A percentile compares a stretch with the other conserved stretches of the same genome.
Evolutionary conservation across 2,113 vertebrate species (phyloP).

Genomic region (Cottus gobio): DNA sequence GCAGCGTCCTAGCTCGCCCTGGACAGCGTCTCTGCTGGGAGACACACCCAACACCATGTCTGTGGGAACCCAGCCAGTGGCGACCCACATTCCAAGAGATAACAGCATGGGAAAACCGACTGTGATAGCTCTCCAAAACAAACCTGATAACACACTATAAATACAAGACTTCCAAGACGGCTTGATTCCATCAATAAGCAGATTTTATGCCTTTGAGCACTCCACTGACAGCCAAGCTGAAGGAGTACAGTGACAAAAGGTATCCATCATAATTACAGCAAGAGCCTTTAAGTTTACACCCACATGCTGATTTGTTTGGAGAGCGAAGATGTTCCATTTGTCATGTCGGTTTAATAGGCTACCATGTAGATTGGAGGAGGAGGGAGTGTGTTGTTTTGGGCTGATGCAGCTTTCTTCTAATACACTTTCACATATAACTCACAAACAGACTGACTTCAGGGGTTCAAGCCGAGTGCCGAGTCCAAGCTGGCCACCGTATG

Average conservation of each 20-base stretch:
- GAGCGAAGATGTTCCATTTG: conserved; percentile 53
- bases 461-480: conserved; percentile 27
- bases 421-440: conserved; percentile 38
- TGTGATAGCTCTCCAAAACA: conserved; percentile 64
- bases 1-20: conserved; percentile 29
- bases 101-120: conserved; percentile 61
- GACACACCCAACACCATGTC: conserved; percentile 55
- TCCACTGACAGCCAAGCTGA: conserved; percentile 29
- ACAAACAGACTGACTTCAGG: conserved; percentile 9
- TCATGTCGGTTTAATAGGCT: conserved; percentile 64
- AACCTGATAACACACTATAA: conserved; percentile 52
- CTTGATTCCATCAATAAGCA: conserved; percentile 51
- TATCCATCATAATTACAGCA: conserved; percentile 62
- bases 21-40: conserved; percentile 59
- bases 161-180: conserved; percentile 28
- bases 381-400: conserved; percentile 42
- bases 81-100: conserved; percentile 72
- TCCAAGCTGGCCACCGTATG: conserved; percentile 17
- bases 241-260: conserved; percentile 44
- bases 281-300: conserved; percentile 51
- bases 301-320: conserved; percentile 62
- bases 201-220: conserved; percentile 9
- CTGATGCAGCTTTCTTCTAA: conserved; percentile 41
- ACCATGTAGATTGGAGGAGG: conserved; percentile 49
- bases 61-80: conserved; percentile 55